phyloP scores from a whole-genome alignment of 2,888 invertebrate genomes.

The Oscheius myriophilus region DNA sequence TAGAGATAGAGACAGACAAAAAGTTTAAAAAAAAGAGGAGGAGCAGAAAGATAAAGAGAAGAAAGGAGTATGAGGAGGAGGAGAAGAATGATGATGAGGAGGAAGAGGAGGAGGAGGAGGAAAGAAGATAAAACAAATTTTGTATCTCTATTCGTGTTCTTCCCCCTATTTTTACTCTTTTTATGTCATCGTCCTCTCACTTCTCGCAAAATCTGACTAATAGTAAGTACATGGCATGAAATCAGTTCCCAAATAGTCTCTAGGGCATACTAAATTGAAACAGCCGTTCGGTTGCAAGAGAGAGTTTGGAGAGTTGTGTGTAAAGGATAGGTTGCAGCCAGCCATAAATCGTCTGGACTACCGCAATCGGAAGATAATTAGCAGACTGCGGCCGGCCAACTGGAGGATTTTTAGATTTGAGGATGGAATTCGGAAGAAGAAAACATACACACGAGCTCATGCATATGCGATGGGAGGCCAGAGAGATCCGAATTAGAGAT shows the following conservation, averaged over 20 bases:
- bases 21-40: slow-evolving; percentile 9
- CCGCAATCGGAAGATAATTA: background rate
- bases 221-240: too few species aligned
- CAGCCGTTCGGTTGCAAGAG: background rate
- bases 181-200: too few species aligned
- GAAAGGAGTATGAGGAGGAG: slow-evolving; percentile 9
- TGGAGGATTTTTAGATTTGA: background rate
- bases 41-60: slow-evolving; percentile 3
- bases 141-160: too few species aligned
- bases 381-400: background rate
- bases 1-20: too few species aligned
- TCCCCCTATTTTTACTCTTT: too few species aligned
- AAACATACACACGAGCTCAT: background rate
- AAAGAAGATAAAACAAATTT: too few species aligned
- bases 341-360: background rate
- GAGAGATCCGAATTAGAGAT: background rate
- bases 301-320: background rate
- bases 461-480: too few species aligned
- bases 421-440: too few species aligned
- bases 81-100: slow-evolving; percentile 3
- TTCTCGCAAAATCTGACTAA: too few species aligned
- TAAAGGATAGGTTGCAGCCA: background rate
- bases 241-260: too few species aligned
- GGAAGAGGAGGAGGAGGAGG: background rate
- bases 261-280: background rate